Evolutionary conservation across 1,140 invertebrate species (phyloP).

Genomic region (Atta colombica): DNA sequence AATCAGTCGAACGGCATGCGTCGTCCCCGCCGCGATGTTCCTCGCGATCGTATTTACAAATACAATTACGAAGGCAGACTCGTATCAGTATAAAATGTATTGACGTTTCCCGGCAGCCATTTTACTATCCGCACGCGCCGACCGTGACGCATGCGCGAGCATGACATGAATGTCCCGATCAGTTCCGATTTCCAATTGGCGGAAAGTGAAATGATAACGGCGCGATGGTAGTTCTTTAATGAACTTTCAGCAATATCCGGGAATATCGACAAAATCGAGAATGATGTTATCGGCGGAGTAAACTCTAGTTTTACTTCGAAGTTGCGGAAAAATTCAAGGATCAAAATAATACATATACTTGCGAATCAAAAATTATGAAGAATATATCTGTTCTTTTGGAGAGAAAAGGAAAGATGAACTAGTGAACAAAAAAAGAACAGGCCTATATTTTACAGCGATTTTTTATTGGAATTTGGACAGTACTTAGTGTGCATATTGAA

Average conservation of each 20-base stretch:
- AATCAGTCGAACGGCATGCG: conserved; percentile 77
- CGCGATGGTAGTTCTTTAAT: neutral
- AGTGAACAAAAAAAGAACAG: too few species aligned
- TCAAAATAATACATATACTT: too few species aligned
- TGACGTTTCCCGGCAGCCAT: conserved; percentile 85
- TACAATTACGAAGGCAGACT: conserved; percentile 37
- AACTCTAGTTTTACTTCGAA: neutral
- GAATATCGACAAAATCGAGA: neutral
- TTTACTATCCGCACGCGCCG: conserved; percentile 77
- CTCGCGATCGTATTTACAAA: conserved; percentile 79
- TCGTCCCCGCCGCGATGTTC: conserved; percentile 57
- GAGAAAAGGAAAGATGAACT: too few species aligned
- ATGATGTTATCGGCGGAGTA: neutral
- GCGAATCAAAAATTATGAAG: too few species aligned
- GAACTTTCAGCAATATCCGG: neutral
- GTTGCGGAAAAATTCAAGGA: too few species aligned
- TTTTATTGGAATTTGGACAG: too few species aligned
- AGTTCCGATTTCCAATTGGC: too few species aligned
- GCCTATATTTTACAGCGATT: too few species aligned
- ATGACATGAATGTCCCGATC: neutral
- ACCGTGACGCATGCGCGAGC: conserved; percentile 10
- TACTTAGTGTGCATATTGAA: too few species aligned
- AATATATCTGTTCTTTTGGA: too few species aligned
- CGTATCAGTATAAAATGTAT: conserved; percentile 82
- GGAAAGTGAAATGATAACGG: neutral